Percentiles rank a stretch among this genome's conserved stretches.
phyloP scores from a whole-genome alignment of 2,888 invertebrate species.

The Brachyptera putata region DNA sequence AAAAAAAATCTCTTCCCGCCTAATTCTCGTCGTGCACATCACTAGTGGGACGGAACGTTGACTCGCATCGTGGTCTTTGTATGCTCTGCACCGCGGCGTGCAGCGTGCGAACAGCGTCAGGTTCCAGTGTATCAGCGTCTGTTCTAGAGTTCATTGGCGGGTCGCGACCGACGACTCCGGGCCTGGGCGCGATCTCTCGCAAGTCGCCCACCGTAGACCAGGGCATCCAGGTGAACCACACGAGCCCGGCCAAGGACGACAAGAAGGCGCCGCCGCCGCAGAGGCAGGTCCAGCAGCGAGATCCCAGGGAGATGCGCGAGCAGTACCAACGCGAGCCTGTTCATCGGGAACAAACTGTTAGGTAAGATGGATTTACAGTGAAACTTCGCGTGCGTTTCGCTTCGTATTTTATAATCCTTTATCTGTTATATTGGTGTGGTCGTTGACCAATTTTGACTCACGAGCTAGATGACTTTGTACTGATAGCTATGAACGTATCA shows the following conservation, averaged over 20 bases:
- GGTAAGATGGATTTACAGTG: too few relatives aligned
- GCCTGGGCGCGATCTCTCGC: constrained; percentile 53
- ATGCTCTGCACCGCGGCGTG: background rate
- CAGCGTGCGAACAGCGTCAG: background rate
- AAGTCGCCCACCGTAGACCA: constrained; percentile 86
- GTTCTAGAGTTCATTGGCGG: constrained; percentile 69
- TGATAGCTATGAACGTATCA: too few relatives aligned
- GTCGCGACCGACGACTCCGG: constrained; percentile 79
- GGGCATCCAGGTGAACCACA: constrained; percentile 57
- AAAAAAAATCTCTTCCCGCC: too few relatives aligned
- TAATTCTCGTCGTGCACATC: too few relatives aligned
- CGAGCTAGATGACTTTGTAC: too few relatives aligned
- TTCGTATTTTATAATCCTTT: too few relatives aligned
- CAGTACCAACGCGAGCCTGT: background rate
- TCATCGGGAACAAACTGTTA: too few relatives aligned
- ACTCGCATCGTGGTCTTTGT: too few relatives aligned
- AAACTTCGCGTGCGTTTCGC: too few relatives aligned
- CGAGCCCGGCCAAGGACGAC: constrained; percentile 39
- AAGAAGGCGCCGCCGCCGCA: constrained; percentile 43
- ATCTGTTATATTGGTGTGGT: too few relatives aligned
- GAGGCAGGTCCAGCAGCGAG: constrained; percentile 40
- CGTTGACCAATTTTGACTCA: too few relatives aligned
- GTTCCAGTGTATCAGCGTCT: constrained; percentile 41
- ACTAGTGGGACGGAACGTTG: too few relatives aligned
- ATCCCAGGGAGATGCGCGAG: constrained; percentile 31